Percentiles rank a stretch among this genome's conserved stretches.
phyloP scores from a whole-genome alignment of 2,113 vertebrate genomes.

The Gorsachius goisagi region DNA sequence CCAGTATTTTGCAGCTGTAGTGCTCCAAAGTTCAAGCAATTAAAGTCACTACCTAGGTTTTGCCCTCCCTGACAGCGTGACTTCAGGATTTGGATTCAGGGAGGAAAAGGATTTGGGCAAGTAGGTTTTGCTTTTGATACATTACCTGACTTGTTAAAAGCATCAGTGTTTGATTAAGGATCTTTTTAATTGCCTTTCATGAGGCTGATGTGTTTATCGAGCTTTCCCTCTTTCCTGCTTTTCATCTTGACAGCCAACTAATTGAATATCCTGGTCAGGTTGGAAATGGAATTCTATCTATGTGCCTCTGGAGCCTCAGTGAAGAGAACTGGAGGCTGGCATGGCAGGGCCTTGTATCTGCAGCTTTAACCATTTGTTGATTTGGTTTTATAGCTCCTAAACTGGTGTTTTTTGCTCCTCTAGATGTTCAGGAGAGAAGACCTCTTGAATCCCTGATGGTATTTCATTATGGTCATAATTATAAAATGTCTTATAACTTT shows the following conservation, averaged over 20 bases:
- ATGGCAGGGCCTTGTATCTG: neutral
- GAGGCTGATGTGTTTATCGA: neutral
- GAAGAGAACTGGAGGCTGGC: neutral
- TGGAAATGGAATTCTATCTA: neutral
- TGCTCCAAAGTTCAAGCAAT: neutral
- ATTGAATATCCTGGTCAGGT: neutral
- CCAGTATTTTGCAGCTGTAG: neutral
- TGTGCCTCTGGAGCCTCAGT: neutral
- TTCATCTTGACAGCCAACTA: neutral
- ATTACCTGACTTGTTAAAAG: neutral
- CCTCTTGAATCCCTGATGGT: slow-evolving; percentile 3
- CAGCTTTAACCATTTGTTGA: neutral
- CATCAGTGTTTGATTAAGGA: slow-evolving; percentile 3
- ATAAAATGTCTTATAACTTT: slow-evolving; percentile 29
- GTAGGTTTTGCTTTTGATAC: neutral
- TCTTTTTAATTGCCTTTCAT: slow-evolving; percentile 31
- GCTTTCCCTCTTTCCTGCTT: neutral
- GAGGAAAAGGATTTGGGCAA: neutral
- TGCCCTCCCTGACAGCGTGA: neutral
- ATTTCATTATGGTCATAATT: slow-evolving; percentile 44
- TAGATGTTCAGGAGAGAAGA: slow-evolving; percentile 34
- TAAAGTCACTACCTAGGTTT: neutral
- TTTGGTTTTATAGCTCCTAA: slow-evolving; percentile 54
- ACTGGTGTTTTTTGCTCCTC: slow-evolving; percentile 18
- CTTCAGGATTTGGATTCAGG: neutral